These are phyloP conservation scores for Cisticola juncidis DNA, from an alignment of 2,113 vertebrate genomes.

Conservation along the genomic window DNA sequence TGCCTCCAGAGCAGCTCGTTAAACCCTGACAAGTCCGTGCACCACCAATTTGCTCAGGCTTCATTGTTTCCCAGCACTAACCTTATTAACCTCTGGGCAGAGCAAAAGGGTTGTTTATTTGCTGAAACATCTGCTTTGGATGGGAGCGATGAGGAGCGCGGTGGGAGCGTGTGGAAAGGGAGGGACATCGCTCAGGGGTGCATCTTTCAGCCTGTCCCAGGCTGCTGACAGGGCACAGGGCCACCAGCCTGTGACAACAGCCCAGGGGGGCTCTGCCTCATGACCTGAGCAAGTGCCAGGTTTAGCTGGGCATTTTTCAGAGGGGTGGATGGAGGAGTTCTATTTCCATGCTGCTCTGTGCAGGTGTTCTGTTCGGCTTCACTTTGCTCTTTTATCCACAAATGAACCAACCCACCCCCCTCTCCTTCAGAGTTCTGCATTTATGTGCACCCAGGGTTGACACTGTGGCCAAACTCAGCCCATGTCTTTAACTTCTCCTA, in stretches of 20 bases:
- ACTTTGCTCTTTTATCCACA: background rate
- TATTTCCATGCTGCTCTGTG: background rate
- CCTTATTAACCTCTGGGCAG: slow-evolving; percentile 44
- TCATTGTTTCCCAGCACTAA: slow-evolving; percentile 22
- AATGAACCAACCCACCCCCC: background rate
- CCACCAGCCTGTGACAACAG: background rate
- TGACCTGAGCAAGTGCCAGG: background rate
- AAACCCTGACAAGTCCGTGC: slow-evolving; percentile 26
- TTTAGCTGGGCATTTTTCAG: background rate
- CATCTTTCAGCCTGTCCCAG: background rate
- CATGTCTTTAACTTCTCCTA: background rate
- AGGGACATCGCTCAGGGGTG: background rate
- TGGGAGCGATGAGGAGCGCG: background rate
- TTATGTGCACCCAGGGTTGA: background rate
- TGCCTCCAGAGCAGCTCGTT: background rate
- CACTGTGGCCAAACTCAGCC: background rate
- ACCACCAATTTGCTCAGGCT: slow-evolving; percentile 49
- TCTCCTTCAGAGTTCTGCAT: background rate
- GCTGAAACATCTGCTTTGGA: background rate
- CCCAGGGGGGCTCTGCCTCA: background rate
- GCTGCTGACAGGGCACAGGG: background rate
- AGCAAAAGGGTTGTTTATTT: background rate
- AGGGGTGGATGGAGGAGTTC: background rate
- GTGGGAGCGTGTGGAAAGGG: background rate
- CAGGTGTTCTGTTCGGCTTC: background rate